A percentile compares a stretch with the other conserved stretches of the same genome.
phyloP scores from a whole-genome alignment of 2,797 vertebrate genomes.

The Poecilia velifera region DNA sequence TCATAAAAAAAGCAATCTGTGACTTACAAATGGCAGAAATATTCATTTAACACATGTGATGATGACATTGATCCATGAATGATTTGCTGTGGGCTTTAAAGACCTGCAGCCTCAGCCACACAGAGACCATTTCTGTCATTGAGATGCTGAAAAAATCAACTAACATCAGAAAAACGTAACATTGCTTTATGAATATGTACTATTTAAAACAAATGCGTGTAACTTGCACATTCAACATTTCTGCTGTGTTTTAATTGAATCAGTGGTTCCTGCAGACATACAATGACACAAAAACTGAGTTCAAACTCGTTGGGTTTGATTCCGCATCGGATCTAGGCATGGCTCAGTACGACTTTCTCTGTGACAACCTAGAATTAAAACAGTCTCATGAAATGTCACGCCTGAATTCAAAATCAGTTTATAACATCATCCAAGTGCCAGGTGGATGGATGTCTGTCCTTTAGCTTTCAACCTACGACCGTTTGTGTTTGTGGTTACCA shows the following conservation, averaged over 20 bases:
- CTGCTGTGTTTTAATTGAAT: background rate
- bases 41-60: conserved; percentile 34
- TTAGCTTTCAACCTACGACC: too few relatives aligned
- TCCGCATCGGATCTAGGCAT: background rate
- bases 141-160: conserved; percentile 1
- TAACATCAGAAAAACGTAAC: background rate
- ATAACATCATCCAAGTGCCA: background rate
- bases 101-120: background rate
- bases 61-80: conserved; percentile 4
- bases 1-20: conserved; percentile 48
- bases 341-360: background rate
- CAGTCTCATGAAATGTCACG: background rate
- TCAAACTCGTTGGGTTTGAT: background rate
- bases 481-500: background rate
- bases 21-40: conserved; percentile 56
- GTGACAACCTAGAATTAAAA: background rate
- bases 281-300: conserved; percentile 5
- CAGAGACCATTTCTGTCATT: background rate
- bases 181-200: background rate
- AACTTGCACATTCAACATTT: background rate
- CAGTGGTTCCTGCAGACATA: conserved; percentile 11
- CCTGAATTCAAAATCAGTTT: background rate
- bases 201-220: background rate
- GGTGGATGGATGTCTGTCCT: too few relatives aligned
- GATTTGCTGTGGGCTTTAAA: background rate